These are phyloP conservation scores for Alosa alosa DNA, from an alignment of 2,113 vertebrate genomes.

Conservation along the genomic window DNA sequence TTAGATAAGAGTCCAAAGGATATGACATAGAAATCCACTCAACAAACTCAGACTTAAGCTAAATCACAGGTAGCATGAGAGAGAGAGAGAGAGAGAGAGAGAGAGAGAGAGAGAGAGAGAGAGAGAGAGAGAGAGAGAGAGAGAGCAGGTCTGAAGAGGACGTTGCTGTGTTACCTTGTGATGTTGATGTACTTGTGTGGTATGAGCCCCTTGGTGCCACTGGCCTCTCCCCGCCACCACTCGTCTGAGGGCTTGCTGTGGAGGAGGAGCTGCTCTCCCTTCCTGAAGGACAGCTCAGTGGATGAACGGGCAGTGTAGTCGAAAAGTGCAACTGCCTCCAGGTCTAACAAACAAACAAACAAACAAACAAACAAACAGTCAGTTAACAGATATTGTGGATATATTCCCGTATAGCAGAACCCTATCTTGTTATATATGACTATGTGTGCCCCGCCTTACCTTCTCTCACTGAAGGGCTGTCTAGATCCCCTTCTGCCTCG, in stretches of 20 bases:
- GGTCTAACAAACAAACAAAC: slow-evolving; percentile 52
- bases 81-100: neutral
- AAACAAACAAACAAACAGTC: neutral
- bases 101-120: too few species aligned
- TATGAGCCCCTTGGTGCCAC: slow-evolving; percentile 61
- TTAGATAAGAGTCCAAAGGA: neutral
- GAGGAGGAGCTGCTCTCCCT: slow-evolving; percentile 62
- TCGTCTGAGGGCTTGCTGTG: slow-evolving; percentile 66
- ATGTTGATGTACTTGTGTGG: slow-evolving; percentile 72
- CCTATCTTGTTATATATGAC: neutral
- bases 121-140: neutral
- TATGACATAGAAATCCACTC: neutral
- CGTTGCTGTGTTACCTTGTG: slow-evolving; percentile 57
- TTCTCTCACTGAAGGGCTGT: slow-evolving; percentile 52
- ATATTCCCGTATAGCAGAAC: neutral
- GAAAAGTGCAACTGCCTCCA: slow-evolving; percentile 62
- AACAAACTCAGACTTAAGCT: neutral
- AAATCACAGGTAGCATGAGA: neutral
- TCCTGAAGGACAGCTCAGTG: slow-evolving; percentile 64
- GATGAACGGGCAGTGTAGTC: slow-evolving; percentile 55
- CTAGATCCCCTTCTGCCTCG: slow-evolving; percentile 66
- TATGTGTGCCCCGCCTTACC: slow-evolving; percentile 32
- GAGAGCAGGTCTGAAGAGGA: neutral
- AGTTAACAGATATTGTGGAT: neutral
- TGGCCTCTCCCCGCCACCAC: slow-evolving; percentile 71